Percentiles rank a stretch among this genome's conserved stretches.
These are phyloP conservation scores for Cyrtonyx montezumae DNA, from an alignment of 2,113 vertebrate species.

Conservation along the genomic window DNA sequence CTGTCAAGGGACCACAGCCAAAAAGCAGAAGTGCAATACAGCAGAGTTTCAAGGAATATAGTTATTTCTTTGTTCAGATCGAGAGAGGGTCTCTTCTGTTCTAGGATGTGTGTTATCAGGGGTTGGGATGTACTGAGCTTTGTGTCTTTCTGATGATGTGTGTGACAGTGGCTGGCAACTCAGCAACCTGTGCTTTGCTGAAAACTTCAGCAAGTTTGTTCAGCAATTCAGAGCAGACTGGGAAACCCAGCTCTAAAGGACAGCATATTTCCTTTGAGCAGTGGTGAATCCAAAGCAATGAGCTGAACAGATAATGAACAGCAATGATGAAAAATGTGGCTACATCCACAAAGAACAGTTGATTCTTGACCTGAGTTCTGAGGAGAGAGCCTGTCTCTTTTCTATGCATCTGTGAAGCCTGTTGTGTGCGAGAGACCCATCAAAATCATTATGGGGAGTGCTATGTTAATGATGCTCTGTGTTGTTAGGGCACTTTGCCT, in stretches of 20 bases:
- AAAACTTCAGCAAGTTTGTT: constrained; percentile 12
- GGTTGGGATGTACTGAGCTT: not conserved
- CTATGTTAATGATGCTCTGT: not conserved
- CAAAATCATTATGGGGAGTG: not conserved
- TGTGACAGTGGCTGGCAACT: not conserved
- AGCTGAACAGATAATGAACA: not conserved
- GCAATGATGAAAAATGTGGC: not conserved
- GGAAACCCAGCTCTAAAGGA: not conserved
- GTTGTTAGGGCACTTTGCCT: not conserved
- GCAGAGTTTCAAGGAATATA: not conserved
- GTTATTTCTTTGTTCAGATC: constrained; percentile 2
- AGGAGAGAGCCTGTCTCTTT: not conserved
- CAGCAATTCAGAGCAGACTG: not conserved
- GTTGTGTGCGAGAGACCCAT: not conserved
- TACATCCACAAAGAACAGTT: not conserved
- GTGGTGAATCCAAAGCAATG: not conserved
- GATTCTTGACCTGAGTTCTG: not conserved
- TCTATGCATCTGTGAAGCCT: not conserved
- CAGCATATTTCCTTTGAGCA: not conserved
- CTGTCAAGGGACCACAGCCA: not conserved
- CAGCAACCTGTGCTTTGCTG: not conserved
- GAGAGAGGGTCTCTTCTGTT: not conserved
- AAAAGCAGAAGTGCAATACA: not conserved
- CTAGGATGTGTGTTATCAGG: not conserved
- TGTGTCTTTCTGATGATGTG: constrained; percentile 3